Conservation (phyloP, 2,797 vertebrate species). For the Urocyon cinereoargenteus region DNA sequence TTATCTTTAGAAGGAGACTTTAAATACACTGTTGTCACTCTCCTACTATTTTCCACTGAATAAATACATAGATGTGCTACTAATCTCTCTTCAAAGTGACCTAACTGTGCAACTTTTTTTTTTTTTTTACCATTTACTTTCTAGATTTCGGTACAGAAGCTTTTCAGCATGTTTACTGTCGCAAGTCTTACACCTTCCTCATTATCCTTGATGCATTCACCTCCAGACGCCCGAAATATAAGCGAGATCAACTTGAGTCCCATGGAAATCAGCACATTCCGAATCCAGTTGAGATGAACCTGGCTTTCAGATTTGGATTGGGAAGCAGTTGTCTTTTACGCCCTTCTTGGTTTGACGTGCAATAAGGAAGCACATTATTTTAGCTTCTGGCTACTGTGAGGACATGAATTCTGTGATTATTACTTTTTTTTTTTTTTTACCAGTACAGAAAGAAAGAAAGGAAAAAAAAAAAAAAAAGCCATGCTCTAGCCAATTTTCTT, state of each 20-base stretch:
- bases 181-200: conserved; percentile 88
- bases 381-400: conserved; percentile 89
- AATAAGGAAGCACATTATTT: conserved; percentile 89
- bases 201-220: conserved; percentile 90
- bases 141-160: conserved; percentile 88
- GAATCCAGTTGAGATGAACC: conserved; percentile 90
- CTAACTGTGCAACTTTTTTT: background rate
- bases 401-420: conserved; percentile 82
- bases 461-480: conserved; percentile 87
- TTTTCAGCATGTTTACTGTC: conserved; percentile 89
- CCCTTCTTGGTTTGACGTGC: conserved; percentile 86
- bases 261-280: conserved; percentile 95
- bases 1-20: background rate
- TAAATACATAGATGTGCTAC: background rate
- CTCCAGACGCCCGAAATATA: conserved; percentile 84
- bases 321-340: conserved; percentile 80
- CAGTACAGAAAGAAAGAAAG: conserved; percentile 67
- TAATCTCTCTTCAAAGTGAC: background rate
- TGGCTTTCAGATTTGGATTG: conserved; percentile 71
- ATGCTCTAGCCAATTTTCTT: conserved; percentile 83
- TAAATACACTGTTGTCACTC: background rate
- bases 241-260: conserved; percentile 90
- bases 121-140: conserved; percentile 68
- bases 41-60: background rate
- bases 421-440: conserved; percentile 65